These are phyloP conservation scores for Caerostris darwini DNA, from an alignment of 1,140 invertebrate species.

Conservation along the genomic window DNA sequence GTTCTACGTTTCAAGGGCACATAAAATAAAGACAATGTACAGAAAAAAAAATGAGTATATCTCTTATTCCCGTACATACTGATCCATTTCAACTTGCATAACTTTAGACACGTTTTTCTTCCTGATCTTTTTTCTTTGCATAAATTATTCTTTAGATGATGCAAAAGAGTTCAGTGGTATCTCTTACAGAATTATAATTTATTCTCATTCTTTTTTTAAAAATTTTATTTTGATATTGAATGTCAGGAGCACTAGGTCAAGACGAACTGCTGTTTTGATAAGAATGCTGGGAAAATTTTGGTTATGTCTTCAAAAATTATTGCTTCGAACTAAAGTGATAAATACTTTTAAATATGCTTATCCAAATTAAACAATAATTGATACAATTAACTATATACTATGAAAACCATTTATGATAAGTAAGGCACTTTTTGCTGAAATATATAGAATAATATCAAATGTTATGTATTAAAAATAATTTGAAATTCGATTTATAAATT, in stretches of 20 bases:
- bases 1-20: not conserved
- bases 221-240: not conserved
- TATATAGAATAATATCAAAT: too few relatives aligned
- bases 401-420: too few relatives aligned
- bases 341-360: too few relatives aligned
- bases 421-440: too few relatives aligned
- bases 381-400: too few relatives aligned
- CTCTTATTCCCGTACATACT: not conserved
- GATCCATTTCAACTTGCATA: not conserved
- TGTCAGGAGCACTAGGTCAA: conserved; percentile 22
- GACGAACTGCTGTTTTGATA: conserved; percentile 12
- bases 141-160: not conserved
- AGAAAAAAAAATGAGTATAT: not conserved
- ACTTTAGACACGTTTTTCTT: not conserved
- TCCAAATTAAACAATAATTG: too few relatives aligned
- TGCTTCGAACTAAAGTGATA: too few relatives aligned
- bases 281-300: not conserved
- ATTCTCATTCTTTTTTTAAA: not conserved
- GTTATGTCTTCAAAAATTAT: too few relatives aligned
- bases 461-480: too few relatives aligned
- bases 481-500: too few relatives aligned
- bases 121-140: conserved; percentile 23
- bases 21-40: not conserved
- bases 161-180: conserved; percentile 3
- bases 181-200: not conserved